These are phyloP conservation scores for Gyrodactylus salaris DNA, from an alignment of 1,140 invertebrate genomes.

Conservation along the genomic window DNA sequence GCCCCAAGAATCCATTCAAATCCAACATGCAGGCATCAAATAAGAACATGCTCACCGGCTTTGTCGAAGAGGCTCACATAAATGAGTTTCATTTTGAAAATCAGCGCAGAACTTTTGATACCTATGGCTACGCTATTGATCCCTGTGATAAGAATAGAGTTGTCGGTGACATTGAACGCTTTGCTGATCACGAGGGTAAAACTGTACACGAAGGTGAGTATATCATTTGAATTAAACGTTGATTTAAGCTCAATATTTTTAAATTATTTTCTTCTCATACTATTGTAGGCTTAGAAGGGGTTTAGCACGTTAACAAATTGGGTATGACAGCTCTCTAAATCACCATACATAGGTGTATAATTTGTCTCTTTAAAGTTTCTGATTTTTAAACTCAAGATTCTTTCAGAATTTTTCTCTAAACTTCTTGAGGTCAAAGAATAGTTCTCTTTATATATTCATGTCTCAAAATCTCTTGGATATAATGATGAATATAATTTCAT, in stretches of 20 bases:
- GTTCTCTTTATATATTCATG: no score
- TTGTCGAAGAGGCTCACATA: constrained; percentile 65
- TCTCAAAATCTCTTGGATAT: no score
- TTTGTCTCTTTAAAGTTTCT: no score
- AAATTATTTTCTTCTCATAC: no score
- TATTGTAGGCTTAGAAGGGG: no score
- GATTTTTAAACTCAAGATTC: no score
- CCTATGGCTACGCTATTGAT: constrained; percentile 55
- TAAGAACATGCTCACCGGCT: constrained; percentile 69
- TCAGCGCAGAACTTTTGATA: constrained; percentile 59
- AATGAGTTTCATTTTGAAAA: constrained; percentile 94
- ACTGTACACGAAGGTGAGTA: constrained; percentile 29
- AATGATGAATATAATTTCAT: no score
- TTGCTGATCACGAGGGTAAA: constrained; percentile 31
- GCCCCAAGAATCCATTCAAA: constrained; percentile 58
- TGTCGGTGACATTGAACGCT: constrained; percentile 21
- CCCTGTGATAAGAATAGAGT: constrained; percentile 26
- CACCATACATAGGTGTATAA: no score
- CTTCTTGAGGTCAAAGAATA: constrained; percentile 4
- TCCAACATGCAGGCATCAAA: constrained; percentile 47
- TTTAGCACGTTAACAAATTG: no score
- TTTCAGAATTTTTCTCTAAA: no score
- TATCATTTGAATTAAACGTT: no score
- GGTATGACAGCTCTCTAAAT: no score
- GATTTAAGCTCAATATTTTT: not conserved